These are phyloP conservation scores for Misgurnus mizolepis DNA, from an alignment of 2,113 vertebrate species.

Conservation along the genomic window DNA sequence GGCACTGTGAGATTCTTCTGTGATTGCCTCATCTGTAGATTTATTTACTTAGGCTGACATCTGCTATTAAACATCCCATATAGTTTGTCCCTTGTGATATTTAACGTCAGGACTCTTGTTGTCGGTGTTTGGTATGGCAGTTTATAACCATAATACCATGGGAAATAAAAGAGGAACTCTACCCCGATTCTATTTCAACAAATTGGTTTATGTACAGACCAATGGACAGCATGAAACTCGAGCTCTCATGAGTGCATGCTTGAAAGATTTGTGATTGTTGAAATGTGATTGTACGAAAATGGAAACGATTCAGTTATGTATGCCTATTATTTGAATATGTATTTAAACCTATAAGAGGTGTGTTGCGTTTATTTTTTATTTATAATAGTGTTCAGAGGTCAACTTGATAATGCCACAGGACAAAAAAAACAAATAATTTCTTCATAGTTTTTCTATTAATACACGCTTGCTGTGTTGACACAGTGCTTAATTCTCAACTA, in stretches of 20 bases:
- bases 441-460: background rate
- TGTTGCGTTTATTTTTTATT: background rate
- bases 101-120: background rate
- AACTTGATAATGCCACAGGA: background rate
- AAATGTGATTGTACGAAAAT: slow-evolving; percentile 9
- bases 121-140: slow-evolving; percentile 11
- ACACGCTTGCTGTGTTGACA: background rate
- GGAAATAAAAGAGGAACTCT: slow-evolving; percentile 35
- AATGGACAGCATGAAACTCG: slow-evolving; percentile 23
- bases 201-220: slow-evolving; percentile 25
- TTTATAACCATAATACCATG: slow-evolving; percentile 23
- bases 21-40: slow-evolving; percentile 33
- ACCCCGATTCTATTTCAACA: slow-evolving; percentile 35
- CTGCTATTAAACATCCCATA: background rate
- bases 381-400: background rate
- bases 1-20: slow-evolving; percentile 44
- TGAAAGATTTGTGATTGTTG: slow-evolving; percentile 43
- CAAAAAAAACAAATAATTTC: background rate
- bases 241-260: slow-evolving; percentile 21
- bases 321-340: background rate
- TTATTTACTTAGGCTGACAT: slow-evolving; percentile 16
- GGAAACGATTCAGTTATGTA: background rate
- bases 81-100: slow-evolving; percentile 2
- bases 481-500: too few species aligned
- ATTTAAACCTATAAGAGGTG: background rate